phyloP scores from a whole-genome alignment of 2,113 vertebrate genomes.

The Orthonyx spaldingii region DNA sequence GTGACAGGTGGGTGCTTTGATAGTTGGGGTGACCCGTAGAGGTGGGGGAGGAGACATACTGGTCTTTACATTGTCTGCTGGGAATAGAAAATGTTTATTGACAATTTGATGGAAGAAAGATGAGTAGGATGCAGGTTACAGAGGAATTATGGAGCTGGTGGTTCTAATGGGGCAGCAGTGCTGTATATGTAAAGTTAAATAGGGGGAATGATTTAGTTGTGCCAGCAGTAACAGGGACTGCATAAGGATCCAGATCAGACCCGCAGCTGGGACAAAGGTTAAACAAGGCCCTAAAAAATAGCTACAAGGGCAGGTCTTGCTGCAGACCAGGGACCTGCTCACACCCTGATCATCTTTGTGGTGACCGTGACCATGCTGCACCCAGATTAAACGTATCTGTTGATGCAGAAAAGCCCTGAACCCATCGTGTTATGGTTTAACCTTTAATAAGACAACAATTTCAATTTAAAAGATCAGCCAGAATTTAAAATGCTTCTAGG shows the following conservation, averaged over 20 bases:
- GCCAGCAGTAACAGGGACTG: not conserved
- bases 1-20: conserved; percentile 77
- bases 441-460: not conserved
- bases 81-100: not conserved
- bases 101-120: not conserved
- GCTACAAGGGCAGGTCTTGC: not conserved
- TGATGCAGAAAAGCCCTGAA: not conserved
- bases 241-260: not conserved
- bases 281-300: not conserved
- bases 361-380: rapidly evolving
- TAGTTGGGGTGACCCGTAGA: not conserved
- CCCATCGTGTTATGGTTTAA: not conserved
- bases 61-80: not conserved
- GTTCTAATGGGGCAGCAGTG: not conserved
- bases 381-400: not conserved
- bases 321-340: not conserved
- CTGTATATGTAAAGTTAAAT: not conserved
- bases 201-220: not conserved
- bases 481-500: not conserved
- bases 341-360: not conserved
- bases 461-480: not conserved
- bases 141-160: not conserved
- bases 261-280: not conserved
- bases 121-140: not conserved
- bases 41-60: not conserved